A percentile compares a stretch with the other conserved stretches of the same genome.
phyloP scores from a whole-genome alignment of 2,888 invertebrate genomes.

The Acleris holmiana region DNA sequence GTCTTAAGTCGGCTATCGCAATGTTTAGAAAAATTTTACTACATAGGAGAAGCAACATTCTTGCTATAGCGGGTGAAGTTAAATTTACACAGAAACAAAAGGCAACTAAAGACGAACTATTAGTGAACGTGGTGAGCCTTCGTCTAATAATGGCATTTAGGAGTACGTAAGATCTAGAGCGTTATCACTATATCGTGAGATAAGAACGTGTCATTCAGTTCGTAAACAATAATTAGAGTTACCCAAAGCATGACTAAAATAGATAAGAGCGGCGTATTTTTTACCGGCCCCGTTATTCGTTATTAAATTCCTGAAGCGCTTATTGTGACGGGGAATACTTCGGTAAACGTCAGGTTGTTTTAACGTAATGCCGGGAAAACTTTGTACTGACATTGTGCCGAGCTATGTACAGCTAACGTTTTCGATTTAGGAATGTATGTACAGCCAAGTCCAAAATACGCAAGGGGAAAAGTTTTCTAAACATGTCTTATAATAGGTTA shows the following conservation, averaged over 20 bases:
- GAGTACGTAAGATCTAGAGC: slow-evolving; percentile 1
- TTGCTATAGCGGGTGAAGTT: no score
- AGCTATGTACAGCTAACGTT: not conserved
- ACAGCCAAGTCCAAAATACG: no score
- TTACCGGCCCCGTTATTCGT: slow-evolving; percentile 26
- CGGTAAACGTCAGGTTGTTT: slow-evolving; percentile 38
- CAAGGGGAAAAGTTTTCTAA: no score
- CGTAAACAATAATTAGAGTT: slow-evolving; percentile 3
- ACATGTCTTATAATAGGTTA: no score
- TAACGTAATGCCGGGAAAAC: slow-evolving; percentile 15
- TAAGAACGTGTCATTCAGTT: slow-evolving; percentile 3
- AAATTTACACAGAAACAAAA: no score
- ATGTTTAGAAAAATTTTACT: no score
- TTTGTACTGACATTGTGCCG: slow-evolving; percentile 13
- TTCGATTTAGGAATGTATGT: not conserved
- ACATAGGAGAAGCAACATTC: no score
- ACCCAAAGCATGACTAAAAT: not conserved
- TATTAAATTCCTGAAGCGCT: slow-evolving; percentile 50
- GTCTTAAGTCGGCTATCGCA: no score
- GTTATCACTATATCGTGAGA: slow-evolving; percentile 13
- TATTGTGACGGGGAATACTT: slow-evolving; percentile 38
- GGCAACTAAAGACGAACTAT: no score
- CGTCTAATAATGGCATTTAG: no score
- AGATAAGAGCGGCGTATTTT: slow-evolving; percentile 15
- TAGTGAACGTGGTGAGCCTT: no score